Conservation (phyloP, 2,888 invertebrate species). For the Cerceris ruficornis region DNA sequence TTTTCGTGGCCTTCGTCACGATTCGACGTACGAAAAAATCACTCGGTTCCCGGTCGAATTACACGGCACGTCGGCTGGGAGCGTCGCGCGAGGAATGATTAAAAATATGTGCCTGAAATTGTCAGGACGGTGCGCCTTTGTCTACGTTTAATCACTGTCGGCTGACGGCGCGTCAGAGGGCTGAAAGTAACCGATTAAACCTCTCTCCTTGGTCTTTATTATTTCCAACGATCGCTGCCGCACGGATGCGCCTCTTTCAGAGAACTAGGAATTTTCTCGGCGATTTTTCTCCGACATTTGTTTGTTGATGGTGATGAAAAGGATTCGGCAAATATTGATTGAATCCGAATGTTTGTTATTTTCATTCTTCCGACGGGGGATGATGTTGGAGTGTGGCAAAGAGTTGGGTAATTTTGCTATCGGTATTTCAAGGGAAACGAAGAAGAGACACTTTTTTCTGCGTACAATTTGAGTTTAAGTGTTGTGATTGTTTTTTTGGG, state of each 20-base stretch:
- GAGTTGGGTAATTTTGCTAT: no score
- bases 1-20: constrained; percentile 61
- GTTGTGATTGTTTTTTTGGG: no score
- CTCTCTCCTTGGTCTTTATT: not conserved
- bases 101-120: constrained; percentile 24
- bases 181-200: not conserved
- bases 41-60: constrained; percentile 56
- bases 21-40: constrained; percentile 61
- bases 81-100: constrained; percentile 37
- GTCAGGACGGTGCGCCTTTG: constrained; percentile 3
- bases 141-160: constrained; percentile 28
- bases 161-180: not conserved
- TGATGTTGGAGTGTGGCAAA: no score
- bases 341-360: no score
- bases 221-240: not conserved
- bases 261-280: not conserved
- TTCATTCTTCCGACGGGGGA: no score
- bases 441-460: no score
- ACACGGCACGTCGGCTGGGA: constrained; percentile 34
- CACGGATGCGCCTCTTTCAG: not conserved
- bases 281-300: not conserved
- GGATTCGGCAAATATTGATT: no score
- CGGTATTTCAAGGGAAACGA: no score
- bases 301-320: no score
- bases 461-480: no score